Conservation (phyloP, 2,113 vertebrate genomes). For the Pelecanus crispus region DNA sequence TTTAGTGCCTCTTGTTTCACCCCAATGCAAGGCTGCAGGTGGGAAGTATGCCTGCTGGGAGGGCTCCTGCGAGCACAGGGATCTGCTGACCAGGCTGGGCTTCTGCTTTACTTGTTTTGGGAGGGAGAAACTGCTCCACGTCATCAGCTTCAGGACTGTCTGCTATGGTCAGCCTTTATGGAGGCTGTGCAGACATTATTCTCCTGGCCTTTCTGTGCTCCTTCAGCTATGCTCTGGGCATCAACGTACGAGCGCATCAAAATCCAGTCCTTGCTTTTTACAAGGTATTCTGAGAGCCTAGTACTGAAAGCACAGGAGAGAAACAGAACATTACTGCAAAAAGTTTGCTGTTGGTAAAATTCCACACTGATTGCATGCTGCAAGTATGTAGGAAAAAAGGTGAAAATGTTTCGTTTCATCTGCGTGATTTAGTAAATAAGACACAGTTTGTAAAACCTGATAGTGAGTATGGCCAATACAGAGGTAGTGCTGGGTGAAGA, state of each 20-base stretch:
- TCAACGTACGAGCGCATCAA: rapidly evolving
- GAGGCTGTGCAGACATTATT: neutral
- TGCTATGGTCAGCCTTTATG: neutral
- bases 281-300: neutral
- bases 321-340: neutral
- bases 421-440: neutral
- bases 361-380: neutral
- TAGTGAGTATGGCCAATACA: neutral
- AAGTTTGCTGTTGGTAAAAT: neutral
- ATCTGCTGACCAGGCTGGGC: neutral
- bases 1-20: neutral
- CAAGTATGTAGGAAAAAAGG: neutral
- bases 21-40: neutral
- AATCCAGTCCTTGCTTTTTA: neutral
- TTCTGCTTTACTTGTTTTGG: neutral
- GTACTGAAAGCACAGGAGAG: neutral
- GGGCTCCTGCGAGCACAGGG: neutral
- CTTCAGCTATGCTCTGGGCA: neutral
- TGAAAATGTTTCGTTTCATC: neutral
- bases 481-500: neutral
- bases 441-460: neutral
- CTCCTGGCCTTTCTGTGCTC: neutral
- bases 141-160: neutral
- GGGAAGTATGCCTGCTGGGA: neutral
- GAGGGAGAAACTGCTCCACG: neutral